Base-by-base conservation (phyloP, 35 echinoderm and acorn worm genomes). In the Chiridota heheva region DNA sequence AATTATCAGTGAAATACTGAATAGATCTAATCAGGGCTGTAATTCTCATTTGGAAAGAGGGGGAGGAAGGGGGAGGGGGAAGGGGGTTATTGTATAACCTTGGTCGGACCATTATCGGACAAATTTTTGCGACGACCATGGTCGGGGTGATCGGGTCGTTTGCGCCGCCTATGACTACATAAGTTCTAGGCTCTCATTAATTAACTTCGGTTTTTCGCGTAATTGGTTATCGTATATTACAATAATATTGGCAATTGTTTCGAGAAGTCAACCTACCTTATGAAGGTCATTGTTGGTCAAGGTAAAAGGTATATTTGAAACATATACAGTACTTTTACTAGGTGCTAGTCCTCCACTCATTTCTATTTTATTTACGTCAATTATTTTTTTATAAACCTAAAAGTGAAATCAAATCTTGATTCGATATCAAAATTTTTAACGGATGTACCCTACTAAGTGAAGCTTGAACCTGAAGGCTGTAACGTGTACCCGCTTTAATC, bases 301-400 rank as follows among this genome's bases (percentile, higher is more conserved):
- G 41, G 93, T 86, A 47, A 98, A 98, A 16, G 89, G 95, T 40
- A 98, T 45, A 63, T 98, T 98, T 39, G 95, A 98, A 5, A 89
- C 95, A 58, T 98, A 98, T 7, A 88, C 81, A n/a, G 95, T 98
- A 47, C 84, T 98, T 78, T 98, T 98, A 63, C 95, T 98, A 12
- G 95, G 95, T 59, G 95, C 95, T 15, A 98, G 59, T 22, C 95
- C 95, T 22, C 88, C 89, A 92, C 93, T 97, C 93, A 97, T 97
- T 44, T n/a, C n/a, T n/a, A n/a, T n/a, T n/a, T n/a, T n/a, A n/a
- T n/a, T n/a, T n/a, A n/a, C n/a, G n/a, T n/a, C n/a, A n/a, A n/a
- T n/a, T n/a, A n/a, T n/a, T n/a, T n/a, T n/a, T n/a, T n/a, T n/a
- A n/a, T n/a, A n/a, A n/a, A n/a, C n/a, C n/a, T n/a, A n/a, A n/a